Conservation (phyloP, 2,888 invertebrate species). For the Heliconius aoede region DNA sequence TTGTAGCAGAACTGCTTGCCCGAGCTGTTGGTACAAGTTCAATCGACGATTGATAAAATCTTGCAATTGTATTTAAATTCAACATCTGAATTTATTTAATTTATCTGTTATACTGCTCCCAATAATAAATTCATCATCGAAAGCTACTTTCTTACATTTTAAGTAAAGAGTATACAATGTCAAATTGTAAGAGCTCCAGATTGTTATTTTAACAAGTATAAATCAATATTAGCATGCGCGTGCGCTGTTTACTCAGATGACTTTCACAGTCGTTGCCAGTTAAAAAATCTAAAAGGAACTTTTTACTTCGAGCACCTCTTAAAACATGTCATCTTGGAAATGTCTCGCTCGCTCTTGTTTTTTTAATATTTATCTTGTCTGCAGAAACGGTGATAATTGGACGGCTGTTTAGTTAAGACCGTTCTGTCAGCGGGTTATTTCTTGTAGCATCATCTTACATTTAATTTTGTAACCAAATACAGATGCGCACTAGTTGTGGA, state of each 20-base stretch:
- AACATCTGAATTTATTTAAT: neutral
- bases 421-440: conserved; percentile 2
- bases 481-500: neutral
- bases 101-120: neutral
- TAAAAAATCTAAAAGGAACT: conserved; percentile 31
- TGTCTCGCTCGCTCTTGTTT: conserved; percentile 35
- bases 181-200: conserved; percentile 31
- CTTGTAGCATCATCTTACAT: neutral
- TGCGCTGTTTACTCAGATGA: conserved; percentile 47
- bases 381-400: conserved; percentile 27
- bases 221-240: conserved; percentile 45
- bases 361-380: conserved; percentile 29
- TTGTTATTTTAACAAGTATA: conserved; percentile 42
- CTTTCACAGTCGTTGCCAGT: conserved; percentile 26
- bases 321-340: conserved; percentile 36
- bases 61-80: neutral
- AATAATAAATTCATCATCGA: conserved; percentile 10
- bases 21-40: no score
- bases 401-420: conserved; percentile 9
- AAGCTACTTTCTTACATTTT: conserved; percentile 1
- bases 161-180: conserved; percentile 31
- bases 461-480: neutral
- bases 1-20: no score
- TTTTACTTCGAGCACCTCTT: conserved; percentile 39
- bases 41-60: no score